Evolutionary conservation across 2,888 invertebrate genomes (phyloP).

Genomic region (Aphidius colemani): DNA sequence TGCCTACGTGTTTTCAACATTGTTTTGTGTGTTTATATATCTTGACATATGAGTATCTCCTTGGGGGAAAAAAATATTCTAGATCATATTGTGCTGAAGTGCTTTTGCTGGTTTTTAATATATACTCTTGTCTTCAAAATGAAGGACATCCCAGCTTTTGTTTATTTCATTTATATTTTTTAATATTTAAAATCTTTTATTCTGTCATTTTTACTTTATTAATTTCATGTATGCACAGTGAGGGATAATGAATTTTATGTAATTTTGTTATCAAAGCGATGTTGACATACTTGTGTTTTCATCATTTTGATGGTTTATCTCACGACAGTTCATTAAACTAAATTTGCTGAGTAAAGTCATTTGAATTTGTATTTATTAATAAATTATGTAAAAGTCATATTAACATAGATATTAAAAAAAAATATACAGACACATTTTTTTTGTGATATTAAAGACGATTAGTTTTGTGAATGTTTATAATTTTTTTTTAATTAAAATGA

Average conservation of each 20-base stretch:
- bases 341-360: no score
- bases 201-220: no score
- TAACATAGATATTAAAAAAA: background rate
- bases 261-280: background rate
- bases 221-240: no score
- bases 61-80: background rate
- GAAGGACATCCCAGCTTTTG: background rate
- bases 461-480: background rate
- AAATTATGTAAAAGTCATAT: no score
- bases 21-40: no score
- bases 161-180: no score
- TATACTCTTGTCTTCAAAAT: conserved; percentile 9
- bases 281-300: conserved; percentile 1
- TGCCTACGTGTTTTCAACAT: no score
- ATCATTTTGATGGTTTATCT: background rate
- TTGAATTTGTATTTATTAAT: no score
- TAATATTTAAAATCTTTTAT: no score
- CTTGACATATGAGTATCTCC: no score
- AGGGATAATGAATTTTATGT: background rate
- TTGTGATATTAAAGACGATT: background rate
- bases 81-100: background rate
- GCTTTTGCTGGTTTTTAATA: background rate
- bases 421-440: background rate
- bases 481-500: background rate
- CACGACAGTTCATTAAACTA: no score